Percentiles rank a stretch among this genome's conserved stretches.
phyloP scores from a whole-genome alignment of 1,140 invertebrate genomes.

The Drosophila parabipectinata region DNA sequence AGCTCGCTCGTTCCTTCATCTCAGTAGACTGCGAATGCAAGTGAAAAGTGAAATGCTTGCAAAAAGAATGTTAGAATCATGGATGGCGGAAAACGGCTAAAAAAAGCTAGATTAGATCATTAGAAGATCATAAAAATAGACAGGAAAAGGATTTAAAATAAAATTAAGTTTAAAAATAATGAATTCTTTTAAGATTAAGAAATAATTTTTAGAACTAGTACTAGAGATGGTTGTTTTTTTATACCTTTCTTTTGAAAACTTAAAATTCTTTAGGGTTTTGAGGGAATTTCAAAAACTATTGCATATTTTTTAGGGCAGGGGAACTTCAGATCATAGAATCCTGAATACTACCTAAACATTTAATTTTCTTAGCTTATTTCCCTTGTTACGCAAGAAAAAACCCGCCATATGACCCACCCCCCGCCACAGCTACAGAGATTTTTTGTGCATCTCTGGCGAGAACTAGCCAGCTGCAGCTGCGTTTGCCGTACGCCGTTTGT shows the following conservation, averaged over 20 bases:
- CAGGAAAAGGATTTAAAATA: neutral
- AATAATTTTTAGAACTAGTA: too few relatives aligned
- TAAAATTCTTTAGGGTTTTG: neutral
- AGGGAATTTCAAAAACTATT: neutral
- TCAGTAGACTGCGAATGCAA: constrained; percentile 36
- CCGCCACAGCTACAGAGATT: neutral
- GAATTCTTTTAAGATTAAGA: too few relatives aligned
- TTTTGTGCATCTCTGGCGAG: constrained; percentile 39
- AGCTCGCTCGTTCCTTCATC: constrained; percentile 51
- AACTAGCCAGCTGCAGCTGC: constrained; percentile 52
- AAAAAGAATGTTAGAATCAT: constrained; percentile 64
- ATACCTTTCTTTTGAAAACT: too few relatives aligned
- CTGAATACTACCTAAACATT: too few relatives aligned
- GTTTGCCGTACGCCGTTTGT: constrained; percentile 26
- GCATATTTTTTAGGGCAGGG: neutral
- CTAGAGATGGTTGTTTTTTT: too few relatives aligned
- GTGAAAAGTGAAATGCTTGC: constrained; percentile 73
- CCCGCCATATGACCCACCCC: neutral
- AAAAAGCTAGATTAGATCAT: constrained; percentile 12
- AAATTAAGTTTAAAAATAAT: neutral
- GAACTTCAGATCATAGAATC: too few relatives aligned
- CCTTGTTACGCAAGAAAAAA: neutral
- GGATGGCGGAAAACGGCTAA: constrained; percentile 17
- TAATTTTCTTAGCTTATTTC: too few relatives aligned
- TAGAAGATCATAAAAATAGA: neutral